Conservation (phyloP, 2,797 vertebrate species). For the Phrynocephalus forsythii region DNA sequence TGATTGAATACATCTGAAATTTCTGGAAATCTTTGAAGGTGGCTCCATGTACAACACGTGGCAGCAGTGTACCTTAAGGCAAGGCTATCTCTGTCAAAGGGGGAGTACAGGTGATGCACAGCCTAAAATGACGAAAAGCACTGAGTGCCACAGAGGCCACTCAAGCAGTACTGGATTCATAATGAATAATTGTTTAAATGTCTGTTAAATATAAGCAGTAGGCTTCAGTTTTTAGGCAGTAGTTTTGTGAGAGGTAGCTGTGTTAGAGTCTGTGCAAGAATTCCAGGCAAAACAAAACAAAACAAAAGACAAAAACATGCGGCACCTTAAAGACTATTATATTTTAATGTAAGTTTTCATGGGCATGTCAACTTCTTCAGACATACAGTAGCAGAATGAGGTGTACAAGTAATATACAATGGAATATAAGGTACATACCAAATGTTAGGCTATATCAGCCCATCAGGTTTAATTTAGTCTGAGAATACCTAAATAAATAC, state of each 20-base stretch:
- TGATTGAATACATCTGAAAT: not conserved
- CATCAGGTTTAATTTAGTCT: conserved; percentile 23
- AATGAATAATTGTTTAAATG: not conserved
- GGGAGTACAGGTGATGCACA: not conserved
- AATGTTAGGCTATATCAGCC: not conserved
- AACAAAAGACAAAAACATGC: too few relatives aligned
- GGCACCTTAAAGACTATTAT: too few relatives aligned
- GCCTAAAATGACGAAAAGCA: not conserved
- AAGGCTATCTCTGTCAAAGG: not conserved
- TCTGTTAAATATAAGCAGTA: conserved; percentile 1
- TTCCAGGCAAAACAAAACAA: too few relatives aligned
- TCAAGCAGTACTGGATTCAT: not conserved
- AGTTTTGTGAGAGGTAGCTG: too few relatives aligned
- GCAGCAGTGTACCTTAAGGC: not conserved
- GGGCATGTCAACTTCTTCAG: too few relatives aligned
- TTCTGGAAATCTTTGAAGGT: not conserved
- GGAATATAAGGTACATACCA: too few relatives aligned
- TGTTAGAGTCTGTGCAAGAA: too few relatives aligned
- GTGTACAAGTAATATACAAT: too few relatives aligned
- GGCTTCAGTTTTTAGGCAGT: not conserved
- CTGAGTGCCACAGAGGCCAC: not conserved
- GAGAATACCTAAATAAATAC: conserved; percentile 18
- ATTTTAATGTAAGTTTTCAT: too few relatives aligned
- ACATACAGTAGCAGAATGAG: too few relatives aligned
- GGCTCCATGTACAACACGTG: not conserved